These are phyloP conservation scores for Dendronephthya gigantea DNA, from an alignment of 64 coral and sea anemone genomes.

Conservation along the genomic window DNA sequence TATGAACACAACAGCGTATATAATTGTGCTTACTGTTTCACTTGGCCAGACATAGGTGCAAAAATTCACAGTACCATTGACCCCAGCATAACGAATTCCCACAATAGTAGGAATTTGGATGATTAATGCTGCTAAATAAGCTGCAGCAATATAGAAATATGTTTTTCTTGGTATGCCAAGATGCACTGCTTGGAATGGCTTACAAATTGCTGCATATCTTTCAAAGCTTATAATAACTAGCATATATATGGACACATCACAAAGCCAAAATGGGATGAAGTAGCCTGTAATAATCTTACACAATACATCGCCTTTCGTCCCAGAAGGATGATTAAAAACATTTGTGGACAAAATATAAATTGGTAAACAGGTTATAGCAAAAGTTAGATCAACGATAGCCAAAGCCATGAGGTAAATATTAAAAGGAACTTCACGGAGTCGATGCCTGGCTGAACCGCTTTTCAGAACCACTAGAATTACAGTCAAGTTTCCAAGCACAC, in stretches of 20 bases:
- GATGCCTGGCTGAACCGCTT: neutral
- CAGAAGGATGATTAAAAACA: neutral
- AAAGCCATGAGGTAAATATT: neutral
- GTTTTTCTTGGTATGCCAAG: neutral
- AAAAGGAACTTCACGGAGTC: neutral
- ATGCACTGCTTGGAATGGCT: neutral
- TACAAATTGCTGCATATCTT: neutral
- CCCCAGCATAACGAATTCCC: neutral
- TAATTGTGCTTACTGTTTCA: neutral
- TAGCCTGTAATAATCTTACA: neutral
- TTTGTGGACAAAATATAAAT: neutral
- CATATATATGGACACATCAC: conserved; percentile 2
- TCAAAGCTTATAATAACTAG: neutral
- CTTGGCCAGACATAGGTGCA: neutral
- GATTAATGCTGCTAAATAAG: neutral
- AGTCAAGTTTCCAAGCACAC: neutral
- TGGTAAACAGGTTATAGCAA: neutral
- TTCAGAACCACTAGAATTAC: neutral
- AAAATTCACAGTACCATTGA: neutral
- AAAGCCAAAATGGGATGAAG: neutral
- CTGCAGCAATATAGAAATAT: neutral
- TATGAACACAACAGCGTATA: neutral
- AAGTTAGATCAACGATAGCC: neutral
- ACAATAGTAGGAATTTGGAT: neutral
- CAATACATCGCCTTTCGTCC: neutral